Percentiles rank a stretch among this genome's conserved stretches.
Evolutionary conservation across 1,140 invertebrate species (phyloP).

Genomic region (Drosophila lowei): DNA sequence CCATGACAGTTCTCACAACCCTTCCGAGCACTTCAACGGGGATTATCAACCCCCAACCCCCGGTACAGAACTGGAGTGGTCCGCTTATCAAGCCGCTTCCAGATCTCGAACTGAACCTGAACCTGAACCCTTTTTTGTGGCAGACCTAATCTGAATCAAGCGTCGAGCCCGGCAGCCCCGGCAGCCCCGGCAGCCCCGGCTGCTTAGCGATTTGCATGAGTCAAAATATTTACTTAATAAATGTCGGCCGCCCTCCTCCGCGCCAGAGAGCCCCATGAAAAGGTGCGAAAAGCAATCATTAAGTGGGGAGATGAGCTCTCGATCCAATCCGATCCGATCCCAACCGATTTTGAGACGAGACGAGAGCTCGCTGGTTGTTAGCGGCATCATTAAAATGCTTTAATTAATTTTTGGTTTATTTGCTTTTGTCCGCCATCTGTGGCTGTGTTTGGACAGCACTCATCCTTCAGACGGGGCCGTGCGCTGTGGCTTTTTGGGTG

Average conservation of each 20-base stretch:
- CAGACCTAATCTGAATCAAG: no score
- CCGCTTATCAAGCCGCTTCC: not conserved
- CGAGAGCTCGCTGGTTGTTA: constrained; percentile 20
- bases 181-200: constrained; percentile 10
- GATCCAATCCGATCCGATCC: constrained; percentile 5
- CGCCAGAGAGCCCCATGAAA: constrained; percentile 16
- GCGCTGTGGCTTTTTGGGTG: constrained; percentile 56
- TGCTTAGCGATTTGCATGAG: constrained; percentile 68
- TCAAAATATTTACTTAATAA: constrained; percentile 79
- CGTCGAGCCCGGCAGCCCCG: not conserved
- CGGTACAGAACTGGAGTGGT: not conserved
- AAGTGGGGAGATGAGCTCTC: constrained; percentile 29
- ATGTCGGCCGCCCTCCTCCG: constrained; percentile 22
- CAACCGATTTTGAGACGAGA: not conserved
- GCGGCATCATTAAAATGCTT: constrained; percentile 77
- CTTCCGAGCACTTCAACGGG: not conserved
- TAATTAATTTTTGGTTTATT: constrained; percentile 72
- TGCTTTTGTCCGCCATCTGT: constrained; percentile 9
- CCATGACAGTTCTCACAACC: not conserved
- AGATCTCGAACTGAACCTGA: not conserved
- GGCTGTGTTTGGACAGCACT: constrained; percentile 39
- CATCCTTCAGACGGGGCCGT: constrained; percentile 54
- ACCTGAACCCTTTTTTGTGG: constrained; percentile 13
- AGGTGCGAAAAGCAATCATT: constrained; percentile 80
- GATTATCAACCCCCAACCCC: not conserved